Percentiles rank a stretch among this genome's conserved stretches.
Evolutionary conservation across 1,140 invertebrate genomes (phyloP).

Genomic region (Sminthurides bifidus): DNA sequence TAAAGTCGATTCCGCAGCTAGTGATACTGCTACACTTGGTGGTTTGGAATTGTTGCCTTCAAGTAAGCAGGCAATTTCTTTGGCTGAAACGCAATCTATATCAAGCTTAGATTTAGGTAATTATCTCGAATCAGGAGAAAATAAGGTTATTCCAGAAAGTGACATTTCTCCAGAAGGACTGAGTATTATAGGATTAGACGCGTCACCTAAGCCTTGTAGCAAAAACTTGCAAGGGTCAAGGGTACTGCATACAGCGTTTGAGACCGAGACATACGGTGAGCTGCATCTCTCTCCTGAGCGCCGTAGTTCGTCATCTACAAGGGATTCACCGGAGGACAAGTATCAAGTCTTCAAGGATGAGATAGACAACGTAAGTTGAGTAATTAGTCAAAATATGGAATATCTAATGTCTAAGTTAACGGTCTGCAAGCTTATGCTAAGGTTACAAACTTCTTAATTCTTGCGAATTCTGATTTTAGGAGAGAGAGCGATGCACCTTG

Average conservation of each 20-base stretch:
- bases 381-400: not conserved
- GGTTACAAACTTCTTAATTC: not conserved
- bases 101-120: constrained; percentile 40
- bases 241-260: not conserved
- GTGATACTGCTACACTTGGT: constrained; percentile 30
- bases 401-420: not conserved
- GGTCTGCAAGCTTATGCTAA: no score
- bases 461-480: constrained; percentile 23
- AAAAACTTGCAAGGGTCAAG: not conserved
- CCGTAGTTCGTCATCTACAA: not conserved
- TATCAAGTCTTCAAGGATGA: constrained; percentile 29
- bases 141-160: not conserved
- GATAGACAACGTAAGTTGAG: constrained; percentile 26
- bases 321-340: constrained; percentile 12
- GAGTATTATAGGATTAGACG: not conserved
- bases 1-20: constrained; percentile 33
- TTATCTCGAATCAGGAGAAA: constrained; percentile 24
- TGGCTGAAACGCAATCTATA: constrained; percentile 37
- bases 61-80: constrained; percentile 24
- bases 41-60: constrained; percentile 35
- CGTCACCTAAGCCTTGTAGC: not conserved
- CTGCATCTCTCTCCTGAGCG: not conserved
- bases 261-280: not conserved
- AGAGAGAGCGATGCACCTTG: constrained; percentile 40
- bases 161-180: not conserved